Evolutionary conservation across 1,140 invertebrate genomes (phyloP).

Genomic region (Fopius arisanus): DNA sequence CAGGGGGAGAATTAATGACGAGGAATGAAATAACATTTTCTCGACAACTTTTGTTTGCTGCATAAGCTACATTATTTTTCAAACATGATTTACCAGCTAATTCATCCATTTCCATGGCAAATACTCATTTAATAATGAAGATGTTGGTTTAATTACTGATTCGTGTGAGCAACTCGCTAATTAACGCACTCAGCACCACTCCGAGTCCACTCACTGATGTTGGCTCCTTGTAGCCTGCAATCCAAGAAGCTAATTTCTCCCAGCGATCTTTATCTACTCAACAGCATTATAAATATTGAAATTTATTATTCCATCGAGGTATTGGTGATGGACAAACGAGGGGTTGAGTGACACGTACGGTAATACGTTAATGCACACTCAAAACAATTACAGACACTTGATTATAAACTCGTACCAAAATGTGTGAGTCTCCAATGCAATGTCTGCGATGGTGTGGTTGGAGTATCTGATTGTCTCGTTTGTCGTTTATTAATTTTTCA

Average conservation of each 20-base stretch:
- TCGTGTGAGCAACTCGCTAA: conserved; percentile 63
- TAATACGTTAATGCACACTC: neutral
- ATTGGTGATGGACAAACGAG: neutral
- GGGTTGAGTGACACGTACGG: neutral
- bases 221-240: neutral
- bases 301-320: conserved; percentile 30
- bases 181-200: conserved; percentile 61
- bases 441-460: conserved; percentile 9
- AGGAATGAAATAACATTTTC: neutral
- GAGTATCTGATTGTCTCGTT: conserved; percentile 22
- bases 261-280: conserved; percentile 39
- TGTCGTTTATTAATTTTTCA: conserved; percentile 39
- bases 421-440: no score
- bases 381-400: neutral
- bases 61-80: neutral
- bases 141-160: conserved; percentile 64
- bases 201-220: conserved; percentile 41
- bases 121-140: conserved; percentile 63
- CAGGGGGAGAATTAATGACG: neutral
- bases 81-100: neutral
- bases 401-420: neutral
- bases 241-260: neutral
- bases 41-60: neutral
- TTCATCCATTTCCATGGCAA: neutral
- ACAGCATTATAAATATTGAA: conserved; percentile 9